phyloP scores from a whole-genome alignment of 2,113 vertebrate species.

The Natator depressus region DNA sequence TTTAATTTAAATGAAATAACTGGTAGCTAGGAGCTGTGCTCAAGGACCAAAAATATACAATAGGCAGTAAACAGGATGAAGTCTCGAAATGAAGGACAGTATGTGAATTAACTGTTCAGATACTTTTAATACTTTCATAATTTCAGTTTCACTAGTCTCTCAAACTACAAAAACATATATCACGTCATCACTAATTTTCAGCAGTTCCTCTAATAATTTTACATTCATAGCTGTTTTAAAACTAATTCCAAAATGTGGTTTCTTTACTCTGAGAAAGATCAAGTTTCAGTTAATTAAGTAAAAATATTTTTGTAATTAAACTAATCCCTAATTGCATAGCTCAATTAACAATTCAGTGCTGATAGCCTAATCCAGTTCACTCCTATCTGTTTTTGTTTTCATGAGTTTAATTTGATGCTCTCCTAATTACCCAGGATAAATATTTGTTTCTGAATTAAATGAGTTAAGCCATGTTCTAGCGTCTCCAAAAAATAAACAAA shows the following conservation, averaged over 20 bases:
- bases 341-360: not conserved
- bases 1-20: constrained; percentile 35
- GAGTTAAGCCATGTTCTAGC: not conserved
- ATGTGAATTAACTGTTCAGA: not conserved
- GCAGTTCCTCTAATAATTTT: not conserved
- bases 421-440: not conserved
- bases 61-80: constrained; percentile 4
- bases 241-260: not conserved
- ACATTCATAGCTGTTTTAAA: not conserved
- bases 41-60: not conserved
- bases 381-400: not conserved
- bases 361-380: not conserved
- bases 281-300: not conserved
- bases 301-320: not conserved
- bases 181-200: not conserved
- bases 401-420: not conserved
- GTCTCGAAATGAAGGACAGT: not conserved
- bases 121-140: not conserved
- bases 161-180: not conserved
- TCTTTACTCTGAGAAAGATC: not conserved
- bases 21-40: constrained; percentile 20
- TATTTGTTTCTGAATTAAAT: not conserved
- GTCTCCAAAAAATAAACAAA: not conserved
- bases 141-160: not conserved
- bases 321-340: not conserved